phyloP scores from a whole-genome alignment of 2,797 vertebrate species.

The Mormyrus hasselquistii region DNA sequence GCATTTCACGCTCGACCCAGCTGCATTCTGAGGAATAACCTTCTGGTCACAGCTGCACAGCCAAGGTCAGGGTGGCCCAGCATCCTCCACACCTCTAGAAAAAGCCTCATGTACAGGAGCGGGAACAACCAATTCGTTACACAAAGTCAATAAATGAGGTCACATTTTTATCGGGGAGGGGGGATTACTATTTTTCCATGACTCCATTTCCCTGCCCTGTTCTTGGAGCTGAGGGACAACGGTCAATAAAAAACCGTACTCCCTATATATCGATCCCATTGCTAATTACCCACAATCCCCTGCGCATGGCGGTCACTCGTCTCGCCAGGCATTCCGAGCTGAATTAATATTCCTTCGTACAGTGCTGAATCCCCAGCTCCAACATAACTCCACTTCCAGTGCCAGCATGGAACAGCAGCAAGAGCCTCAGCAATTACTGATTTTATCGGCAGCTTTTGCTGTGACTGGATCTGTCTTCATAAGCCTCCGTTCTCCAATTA shows the following conservation, averaged over 20 bases:
- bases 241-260: conserved; percentile 36
- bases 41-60: not conserved
- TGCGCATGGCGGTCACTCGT: not conserved
- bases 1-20: not conserved
- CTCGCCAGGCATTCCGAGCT: not conserved
- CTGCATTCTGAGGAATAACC: not conserved
- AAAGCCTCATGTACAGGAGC: not conserved
- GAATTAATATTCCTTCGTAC: not conserved
- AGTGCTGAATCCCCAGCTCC: conserved; percentile 10
- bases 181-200: not conserved
- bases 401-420: conserved; percentile 32
- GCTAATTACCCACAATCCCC: conserved; percentile 21
- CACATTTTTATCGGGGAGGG: not conserved
- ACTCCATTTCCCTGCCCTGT: conserved; percentile 26
- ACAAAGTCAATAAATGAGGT: conserved; percentile 17
- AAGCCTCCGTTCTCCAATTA: not conserved
- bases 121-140: not conserved
- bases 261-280: not conserved
- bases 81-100: not conserved
- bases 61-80: not conserved
- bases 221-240: conserved; percentile 27
- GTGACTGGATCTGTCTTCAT: not conserved
- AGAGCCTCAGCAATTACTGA: conserved; percentile 31
- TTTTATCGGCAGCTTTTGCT: conserved; percentile 47
- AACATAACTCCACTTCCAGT: conserved; percentile 35